Evolutionary conservation across 1,140 invertebrate genomes (phyloP), one percentile per base, ranked within the genome.

Genomic region (Propsilocerus akamusi): DNA sequence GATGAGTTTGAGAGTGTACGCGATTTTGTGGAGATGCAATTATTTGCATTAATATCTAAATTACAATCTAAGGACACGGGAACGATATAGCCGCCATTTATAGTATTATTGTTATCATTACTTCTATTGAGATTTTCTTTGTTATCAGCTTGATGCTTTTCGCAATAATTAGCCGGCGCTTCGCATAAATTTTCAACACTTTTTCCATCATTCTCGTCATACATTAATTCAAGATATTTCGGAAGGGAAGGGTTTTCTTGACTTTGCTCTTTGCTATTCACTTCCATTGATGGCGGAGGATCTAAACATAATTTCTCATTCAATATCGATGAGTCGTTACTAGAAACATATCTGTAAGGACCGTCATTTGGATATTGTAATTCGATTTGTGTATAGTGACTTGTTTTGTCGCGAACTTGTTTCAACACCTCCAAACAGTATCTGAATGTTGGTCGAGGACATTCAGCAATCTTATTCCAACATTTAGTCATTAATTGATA

Each of bases 361-460:
- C 49, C 58, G 17, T 58, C 56, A 41, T 56, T 57, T 52, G 59
- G 63, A 58, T 58, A 63, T 11, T 60, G 57, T 17, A 54, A 50
- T 48, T 55, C 59, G 62, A 48, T 34, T n/a, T 37, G 32, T 25
- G 20, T 37, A 22, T 14, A 24, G 2, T 32, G n/a, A 30, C 46
- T 47, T 24, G 50, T 47, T 17, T 34, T 30, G 5, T 51, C 46
- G 14, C 32, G 25, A 1, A 51, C 17, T 48, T 67, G 65, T 52
- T 73, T 69, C 30, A 90, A 67, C 12, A 77, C 68, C 54, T 78
- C 74, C 20, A 86, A 65, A 59, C 83, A 86, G 51, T 79, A 74
- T 46, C 77, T 76, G 62, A 93, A 92, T 20, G 76, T 81, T 8
- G 86, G 87, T 37, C 88, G 68, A n/a, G n/a, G n/a, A n/a, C n/a